Evolutionary conservation across 2,888 invertebrate genomes (phyloP), one percentile per base, ranked within the genome.

Genomic region (Syritta pipiens): DNA sequence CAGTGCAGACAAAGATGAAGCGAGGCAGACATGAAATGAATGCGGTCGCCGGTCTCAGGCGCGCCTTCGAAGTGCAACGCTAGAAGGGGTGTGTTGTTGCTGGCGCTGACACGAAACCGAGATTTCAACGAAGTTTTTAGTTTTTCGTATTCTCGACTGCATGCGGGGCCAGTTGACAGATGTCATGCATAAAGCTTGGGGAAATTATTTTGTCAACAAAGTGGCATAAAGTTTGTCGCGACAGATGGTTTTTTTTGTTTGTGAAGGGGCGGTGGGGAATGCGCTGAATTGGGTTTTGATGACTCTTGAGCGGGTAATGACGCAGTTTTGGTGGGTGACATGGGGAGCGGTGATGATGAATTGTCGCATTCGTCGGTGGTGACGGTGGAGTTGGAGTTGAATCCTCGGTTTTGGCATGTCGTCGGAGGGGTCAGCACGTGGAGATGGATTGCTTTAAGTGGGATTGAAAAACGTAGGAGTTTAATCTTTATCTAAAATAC

Each of bases 161-260:
- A 60, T 20, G 48, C 42, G 14, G 24, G 44, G 10, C 37, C 37
- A 71, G 72, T 60, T 59, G 59, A 65, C 65, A 59, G 65, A 72
- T 77, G 65, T 67, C 72, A 72, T 32, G 19, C 44, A 32, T 24
- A 32, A 65, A 76, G 71, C 71, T 65, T 24, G 28, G 19, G 51
- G 51, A 63, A 51, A 72, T 77, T 72, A 65, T 48, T 51, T 59
- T 72, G 53, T 72, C 72, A 72, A 67, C 77, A 46, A 6, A n/a
- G n/a, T 60, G 71, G 28, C 40, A 63, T 71, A 57, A 76, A 59
- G 51, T 65, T 65, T 37, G n/a, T 37, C 24, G 37, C 59, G 40
- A 42, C 68, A 59, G 59, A 68, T 68, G 68, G 49, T 4, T 30
- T 46, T 12, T 48, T 40, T 14, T n/a, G n/a, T 22, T 14, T n/a